phyloP scores from a whole-genome alignment of 2,888 invertebrate species.

The Chelonus formosanus region DNA sequence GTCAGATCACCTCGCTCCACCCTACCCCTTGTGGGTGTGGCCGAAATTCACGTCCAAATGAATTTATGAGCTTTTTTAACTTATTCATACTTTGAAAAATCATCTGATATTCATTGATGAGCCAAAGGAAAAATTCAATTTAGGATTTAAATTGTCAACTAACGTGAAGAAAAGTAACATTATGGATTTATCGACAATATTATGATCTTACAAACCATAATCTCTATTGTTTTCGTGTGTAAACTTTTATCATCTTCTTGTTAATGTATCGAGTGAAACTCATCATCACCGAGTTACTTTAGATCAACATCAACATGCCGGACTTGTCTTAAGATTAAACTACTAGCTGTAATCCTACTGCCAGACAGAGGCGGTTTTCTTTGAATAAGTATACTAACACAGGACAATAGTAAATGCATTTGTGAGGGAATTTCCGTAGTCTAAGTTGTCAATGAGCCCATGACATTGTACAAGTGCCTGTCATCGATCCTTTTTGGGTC shows the following conservation, averaged over 20 bases:
- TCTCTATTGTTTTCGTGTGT: too few species aligned
- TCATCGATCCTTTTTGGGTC: too few species aligned
- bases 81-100: neutral
- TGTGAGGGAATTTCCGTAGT: conserved; percentile 48
- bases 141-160: too few species aligned
- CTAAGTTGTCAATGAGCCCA: conserved; percentile 13
- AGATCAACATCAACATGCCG: conserved; percentile 2
- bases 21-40: conserved; percentile 28
- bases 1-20: conserved; percentile 37
- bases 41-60: conserved; percentile 20
- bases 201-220: too few species aligned
- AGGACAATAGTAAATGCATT: conserved; percentile 40
- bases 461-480: too few species aligned
- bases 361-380: conserved; percentile 49
- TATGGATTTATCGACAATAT: too few species aligned
- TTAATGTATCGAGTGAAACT: too few species aligned
- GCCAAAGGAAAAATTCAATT: too few species aligned
- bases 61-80: neutral
- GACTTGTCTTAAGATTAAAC: conserved; percentile 42
- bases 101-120: conserved; percentile 4
- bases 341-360: conserved; percentile 30
- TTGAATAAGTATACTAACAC: conserved; percentile 46
- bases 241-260: too few species aligned
- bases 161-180: too few species aligned
- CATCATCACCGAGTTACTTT: neutral